These are phyloP conservation scores for Caenorhabditis parvicauda DNA, from an alignment of 2,888 invertebrate genomes.

Conservation along the genomic window DNA sequence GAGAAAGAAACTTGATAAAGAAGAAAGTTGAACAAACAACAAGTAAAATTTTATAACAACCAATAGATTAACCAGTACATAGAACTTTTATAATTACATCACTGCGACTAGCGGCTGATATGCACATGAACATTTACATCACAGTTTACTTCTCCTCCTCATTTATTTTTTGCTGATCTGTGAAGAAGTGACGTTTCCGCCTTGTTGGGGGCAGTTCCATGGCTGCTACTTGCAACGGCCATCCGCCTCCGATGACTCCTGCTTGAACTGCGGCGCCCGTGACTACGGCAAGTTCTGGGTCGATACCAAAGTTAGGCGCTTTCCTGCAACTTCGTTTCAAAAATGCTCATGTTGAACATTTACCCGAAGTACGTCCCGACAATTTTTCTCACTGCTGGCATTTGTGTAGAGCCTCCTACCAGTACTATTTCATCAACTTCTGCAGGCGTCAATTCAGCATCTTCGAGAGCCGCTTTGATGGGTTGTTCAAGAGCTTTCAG, in stretches of 20 bases:
- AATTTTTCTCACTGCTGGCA: conserved; percentile 65
- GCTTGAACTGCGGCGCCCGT: conserved; percentile 67
- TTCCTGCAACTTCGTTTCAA: conserved; percentile 39
- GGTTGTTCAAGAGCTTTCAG: conserved; percentile 65
- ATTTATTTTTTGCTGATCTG: conserved; percentile 35
- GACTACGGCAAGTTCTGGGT: conserved; percentile 67
- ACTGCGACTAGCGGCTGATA: too few relatives aligned
- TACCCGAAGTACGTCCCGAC: conserved; percentile 65
- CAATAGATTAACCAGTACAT: too few relatives aligned
- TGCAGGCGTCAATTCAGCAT: conserved; percentile 46
- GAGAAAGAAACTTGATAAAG: too few relatives aligned
- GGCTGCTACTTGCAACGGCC: conserved; percentile 66
- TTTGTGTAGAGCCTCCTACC: conserved; percentile 67
- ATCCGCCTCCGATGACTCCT: conserved; percentile 67
- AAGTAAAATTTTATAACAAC: too few relatives aligned
- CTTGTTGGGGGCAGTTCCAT: conserved; percentile 54
- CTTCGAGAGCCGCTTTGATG: conserved; percentile 64
- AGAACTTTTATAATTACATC: too few relatives aligned
- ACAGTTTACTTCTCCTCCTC: conserved; percentile 20
- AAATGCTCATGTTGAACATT: not conserved
- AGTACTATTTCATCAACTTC: conserved; percentile 67
- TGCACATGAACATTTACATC: too few relatives aligned
- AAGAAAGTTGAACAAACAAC: too few relatives aligned
- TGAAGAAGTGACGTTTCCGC: conserved; percentile 58
- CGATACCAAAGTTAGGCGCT: conserved; percentile 62